Percentiles rank a stretch among this genome's conserved stretches.
Evolutionary conservation across 2,888 invertebrate species (phyloP).

Genomic region (Craniophora ligustri): DNA sequence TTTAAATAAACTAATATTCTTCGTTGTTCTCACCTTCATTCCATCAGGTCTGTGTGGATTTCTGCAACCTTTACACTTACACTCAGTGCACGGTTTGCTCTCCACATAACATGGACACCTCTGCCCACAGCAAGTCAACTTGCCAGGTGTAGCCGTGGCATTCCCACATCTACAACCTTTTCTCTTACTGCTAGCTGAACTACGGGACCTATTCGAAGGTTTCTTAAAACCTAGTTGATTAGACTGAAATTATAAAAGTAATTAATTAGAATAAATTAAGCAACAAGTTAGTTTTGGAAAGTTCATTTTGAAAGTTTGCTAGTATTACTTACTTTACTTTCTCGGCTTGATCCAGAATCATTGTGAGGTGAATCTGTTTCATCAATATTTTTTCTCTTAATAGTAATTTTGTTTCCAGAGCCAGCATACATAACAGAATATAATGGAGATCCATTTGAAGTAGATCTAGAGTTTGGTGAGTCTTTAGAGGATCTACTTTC

Average conservation of each 20-base stretch:
- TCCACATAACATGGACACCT: slow-evolving; percentile 98
- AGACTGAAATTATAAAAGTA: slow-evolving; percentile 69
- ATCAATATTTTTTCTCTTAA: slow-evolving; percentile 92
- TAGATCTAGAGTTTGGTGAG: slow-evolving; percentile 78
- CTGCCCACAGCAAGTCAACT: slow-evolving; percentile 97
- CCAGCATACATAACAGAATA: slow-evolving; percentile 95
- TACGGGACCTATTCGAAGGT: slow-evolving; percentile 82
- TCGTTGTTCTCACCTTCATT: too few species aligned
- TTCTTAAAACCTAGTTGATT: slow-evolving; percentile 83
- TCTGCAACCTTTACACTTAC: slow-evolving; percentile 97
- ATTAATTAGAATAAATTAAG: neutral
- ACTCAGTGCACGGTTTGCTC: slow-evolving; percentile 95
- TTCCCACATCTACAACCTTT: slow-evolving; percentile 97
- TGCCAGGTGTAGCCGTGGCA: slow-evolving; percentile 96
- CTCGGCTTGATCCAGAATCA: slow-evolving; percentile 73
- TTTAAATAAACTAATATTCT: too few species aligned
- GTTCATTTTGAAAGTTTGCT: neutral
- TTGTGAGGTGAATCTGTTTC: slow-evolving; percentile 83
- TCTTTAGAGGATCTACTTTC: slow-evolving; percentile 75
- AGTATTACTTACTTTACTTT: slow-evolving; percentile 74
- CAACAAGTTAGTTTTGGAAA: neutral
- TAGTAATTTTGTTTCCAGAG: slow-evolving; percentile 94
- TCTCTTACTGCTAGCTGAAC: slow-evolving; percentile 85
- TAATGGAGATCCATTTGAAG: slow-evolving; percentile 81
- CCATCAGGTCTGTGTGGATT: slow-evolving; percentile 96